Conservation (phyloP, 1,140 invertebrate species). For the Saccostrea glomerata region DNA sequence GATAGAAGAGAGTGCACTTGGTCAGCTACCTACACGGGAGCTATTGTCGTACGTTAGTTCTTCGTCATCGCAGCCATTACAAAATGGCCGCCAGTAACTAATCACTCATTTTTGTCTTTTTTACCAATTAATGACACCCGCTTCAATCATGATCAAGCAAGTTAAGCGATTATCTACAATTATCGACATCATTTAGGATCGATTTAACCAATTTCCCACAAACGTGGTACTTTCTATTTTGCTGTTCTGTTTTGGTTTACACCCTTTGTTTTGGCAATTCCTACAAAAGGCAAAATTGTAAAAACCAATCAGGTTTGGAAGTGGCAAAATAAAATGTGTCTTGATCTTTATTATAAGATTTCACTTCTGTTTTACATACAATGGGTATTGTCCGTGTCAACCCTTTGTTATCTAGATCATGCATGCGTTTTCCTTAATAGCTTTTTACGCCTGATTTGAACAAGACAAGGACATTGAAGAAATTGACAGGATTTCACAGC, state of each 20-base stretch:
- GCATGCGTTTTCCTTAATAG: background rate
- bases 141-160: background rate
- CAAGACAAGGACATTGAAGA: background rate
- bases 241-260: background rate
- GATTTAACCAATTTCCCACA: slow-evolving; percentile 9
- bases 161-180: slow-evolving; percentile 20
- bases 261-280: background rate
- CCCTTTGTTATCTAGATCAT: background rate
- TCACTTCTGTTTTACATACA: background rate
- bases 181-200: slow-evolving; percentile 5
- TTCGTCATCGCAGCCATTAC: slow-evolving; percentile 24
- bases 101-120: slow-evolving; percentile 31
- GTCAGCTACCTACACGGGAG: slow-evolving; percentile 1
- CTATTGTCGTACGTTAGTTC: background rate
- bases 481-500: background rate
- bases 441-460: background rate
- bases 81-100: slow-evolving; percentile 2
- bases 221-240: background rate
- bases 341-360: background rate
- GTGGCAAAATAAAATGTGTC: background rate
- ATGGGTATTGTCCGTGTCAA: background rate
- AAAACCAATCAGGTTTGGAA: background rate
- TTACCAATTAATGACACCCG: slow-evolving; percentile 3
- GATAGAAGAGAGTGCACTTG: background rate
- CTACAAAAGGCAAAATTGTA: background rate